phyloP scores from a whole-genome alignment of 1,140 invertebrate genomes.

The Carposina sasakii region DNA sequence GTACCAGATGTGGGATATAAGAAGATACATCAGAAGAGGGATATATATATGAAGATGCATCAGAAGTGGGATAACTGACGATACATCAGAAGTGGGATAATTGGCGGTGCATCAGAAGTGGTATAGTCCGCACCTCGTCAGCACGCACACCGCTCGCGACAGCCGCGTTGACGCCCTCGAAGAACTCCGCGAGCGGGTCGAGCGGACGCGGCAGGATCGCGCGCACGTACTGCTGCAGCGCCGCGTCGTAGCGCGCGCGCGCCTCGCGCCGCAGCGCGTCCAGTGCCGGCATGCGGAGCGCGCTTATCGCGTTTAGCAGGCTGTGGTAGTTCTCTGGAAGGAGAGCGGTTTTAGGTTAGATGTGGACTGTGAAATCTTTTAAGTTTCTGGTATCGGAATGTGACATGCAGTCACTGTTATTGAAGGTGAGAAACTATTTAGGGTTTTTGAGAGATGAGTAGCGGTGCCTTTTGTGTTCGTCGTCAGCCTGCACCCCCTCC shows the following conservation, averaged over 20 bases:
- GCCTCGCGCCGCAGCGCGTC: conserved; percentile 93
- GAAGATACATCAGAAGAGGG: no score
- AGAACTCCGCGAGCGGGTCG: conserved; percentile 94
- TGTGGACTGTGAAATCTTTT: background rate
- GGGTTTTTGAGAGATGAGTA: background rate
- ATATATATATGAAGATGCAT: no score
- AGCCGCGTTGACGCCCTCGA: conserved; percentile 92
- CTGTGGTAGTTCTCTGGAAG: conserved; percentile 94
- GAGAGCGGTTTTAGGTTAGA: background rate
- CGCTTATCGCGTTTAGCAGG: conserved; percentile 88
- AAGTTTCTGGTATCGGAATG: background rate
- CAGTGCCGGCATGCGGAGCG: conserved; percentile 92
- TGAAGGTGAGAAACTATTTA: background rate
- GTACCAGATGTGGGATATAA: no score
- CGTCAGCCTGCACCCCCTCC: background rate
- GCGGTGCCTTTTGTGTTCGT: background rate
- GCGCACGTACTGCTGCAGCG: conserved; percentile 93
- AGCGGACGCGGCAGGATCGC: conserved; percentile 95
- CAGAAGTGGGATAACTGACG: no score
- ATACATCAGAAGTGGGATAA: no score
- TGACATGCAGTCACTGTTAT: background rate
- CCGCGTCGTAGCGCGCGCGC: conserved; percentile 92
- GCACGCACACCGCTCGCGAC: conserved; percentile 93
- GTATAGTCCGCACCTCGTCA: no score
- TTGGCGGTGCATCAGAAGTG: no score